These are phyloP conservation scores for Opisthocomus hoazin DNA, from an alignment of 2,113 vertebrate species.

Conservation along the genomic window DNA sequence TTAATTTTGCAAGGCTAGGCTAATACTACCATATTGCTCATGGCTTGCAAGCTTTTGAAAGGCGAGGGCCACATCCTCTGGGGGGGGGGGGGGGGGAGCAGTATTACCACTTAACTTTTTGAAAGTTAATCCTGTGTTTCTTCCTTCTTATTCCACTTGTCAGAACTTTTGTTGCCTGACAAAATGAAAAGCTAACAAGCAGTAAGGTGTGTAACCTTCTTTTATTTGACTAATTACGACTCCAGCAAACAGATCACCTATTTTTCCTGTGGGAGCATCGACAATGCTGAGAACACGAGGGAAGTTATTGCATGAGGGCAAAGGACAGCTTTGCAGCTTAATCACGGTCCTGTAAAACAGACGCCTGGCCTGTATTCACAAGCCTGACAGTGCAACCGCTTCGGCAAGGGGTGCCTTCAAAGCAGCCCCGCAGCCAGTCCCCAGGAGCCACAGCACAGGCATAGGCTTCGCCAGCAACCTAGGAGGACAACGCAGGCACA, in stretches of 20 bases:
- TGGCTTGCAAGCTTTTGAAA: constrained; percentile 17
- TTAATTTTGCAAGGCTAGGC: constrained; percentile 10
- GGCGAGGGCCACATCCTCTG: not conserved
- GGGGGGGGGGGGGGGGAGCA: not conserved
- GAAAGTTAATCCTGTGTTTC: not conserved
- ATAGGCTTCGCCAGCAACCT: not conserved
- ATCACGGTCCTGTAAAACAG: not conserved
- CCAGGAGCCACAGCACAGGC: not conserved
- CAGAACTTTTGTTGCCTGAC: constrained; percentile 21
- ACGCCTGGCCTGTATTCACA: not conserved
- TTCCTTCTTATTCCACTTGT: constrained; percentile 31
- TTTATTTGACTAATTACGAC: constrained; percentile 29
- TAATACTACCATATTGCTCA: constrained; percentile 25
- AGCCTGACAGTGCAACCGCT: not conserved
- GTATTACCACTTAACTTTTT: not conserved
- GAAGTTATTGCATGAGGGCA: not conserved
- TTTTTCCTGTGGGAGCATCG: constrained; percentile 9
- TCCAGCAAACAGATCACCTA: not conserved
- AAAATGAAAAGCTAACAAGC: constrained; percentile 53
- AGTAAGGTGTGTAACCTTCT: not conserved
- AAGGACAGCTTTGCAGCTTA: constrained; percentile 9
- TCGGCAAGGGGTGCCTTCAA: not conserved
- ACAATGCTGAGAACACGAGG: not conserved
- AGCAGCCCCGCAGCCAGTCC: not conserved
- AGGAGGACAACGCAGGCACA: not conserved